These are phyloP conservation scores for Gymnoscopelus microlampas DNA, from an alignment of 2,797 vertebrate genomes.

Conservation along the genomic window DNA sequence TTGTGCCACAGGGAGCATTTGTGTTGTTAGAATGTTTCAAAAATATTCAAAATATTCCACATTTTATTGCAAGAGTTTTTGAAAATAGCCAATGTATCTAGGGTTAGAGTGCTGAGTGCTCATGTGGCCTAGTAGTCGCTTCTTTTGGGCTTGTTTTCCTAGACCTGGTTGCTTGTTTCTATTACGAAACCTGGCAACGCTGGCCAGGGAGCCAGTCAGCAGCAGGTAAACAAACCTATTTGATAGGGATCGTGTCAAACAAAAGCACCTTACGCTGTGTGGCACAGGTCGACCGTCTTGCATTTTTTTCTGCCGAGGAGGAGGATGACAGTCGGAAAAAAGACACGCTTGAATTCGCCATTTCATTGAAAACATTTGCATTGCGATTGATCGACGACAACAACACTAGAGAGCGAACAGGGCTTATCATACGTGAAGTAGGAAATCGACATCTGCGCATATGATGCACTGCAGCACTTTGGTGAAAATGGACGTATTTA, in stretches of 20 bases:
- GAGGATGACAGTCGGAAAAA: slow-evolving; percentile 39
- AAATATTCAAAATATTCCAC: too few species aligned
- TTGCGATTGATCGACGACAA: slow-evolving; percentile 12
- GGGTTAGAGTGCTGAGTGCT: too few species aligned
- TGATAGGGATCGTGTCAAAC: slow-evolving; percentile 58
- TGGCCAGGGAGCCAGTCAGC: slow-evolving; percentile 59
- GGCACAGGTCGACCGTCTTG: slow-evolving; percentile 20
- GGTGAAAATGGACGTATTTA: slow-evolving; percentile 65
- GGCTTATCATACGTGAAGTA: slow-evolving; percentile 42
- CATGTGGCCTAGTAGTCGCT: too few species aligned
- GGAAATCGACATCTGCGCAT: slow-evolving; percentile 61
- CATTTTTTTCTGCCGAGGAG: slow-evolving; percentile 54
- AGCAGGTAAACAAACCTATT: slow-evolving; percentile 84
- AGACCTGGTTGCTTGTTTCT: too few species aligned
- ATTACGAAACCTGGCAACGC: background rate
- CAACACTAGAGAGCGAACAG: slow-evolving; percentile 20
- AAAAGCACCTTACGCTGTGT: slow-evolving; percentile 52
- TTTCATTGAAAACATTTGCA: slow-evolving; percentile 7
- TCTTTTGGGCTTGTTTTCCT: too few species aligned
- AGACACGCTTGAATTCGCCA: slow-evolving; percentile 18
- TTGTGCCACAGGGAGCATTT: too few species aligned
- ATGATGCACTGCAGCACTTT: slow-evolving; percentile 77
- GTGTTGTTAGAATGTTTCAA: too few species aligned
- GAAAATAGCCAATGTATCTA: too few species aligned
- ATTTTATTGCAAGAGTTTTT: too few species aligned